Evolutionary conservation across 53 echinoderm and acorn worm genomes (phyloP).

Genomic region (Actinopyga echinites): DNA sequence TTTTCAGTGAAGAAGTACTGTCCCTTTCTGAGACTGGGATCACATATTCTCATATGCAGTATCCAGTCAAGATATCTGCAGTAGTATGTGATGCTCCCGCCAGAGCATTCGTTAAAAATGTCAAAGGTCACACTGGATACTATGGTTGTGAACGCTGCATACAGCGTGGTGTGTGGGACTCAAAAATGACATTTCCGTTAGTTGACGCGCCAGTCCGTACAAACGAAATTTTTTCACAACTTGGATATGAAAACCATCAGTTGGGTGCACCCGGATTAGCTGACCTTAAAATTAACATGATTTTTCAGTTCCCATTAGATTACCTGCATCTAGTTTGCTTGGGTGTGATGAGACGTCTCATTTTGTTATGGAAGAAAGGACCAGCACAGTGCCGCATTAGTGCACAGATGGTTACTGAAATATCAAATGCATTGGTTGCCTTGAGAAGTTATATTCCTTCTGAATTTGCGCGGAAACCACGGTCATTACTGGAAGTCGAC

Average conservation of each 20-base stretch:
- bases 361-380: too few species aligned
- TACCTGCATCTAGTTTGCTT: too few species aligned
- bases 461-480: constrained; percentile 24
- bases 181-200: neutral
- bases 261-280: neutral
- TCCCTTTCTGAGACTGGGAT: neutral
- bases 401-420: too few species aligned
- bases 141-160: constrained; percentile 47
- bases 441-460: neutral
- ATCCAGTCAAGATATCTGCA: constrained; percentile 18
- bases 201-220: neutral
- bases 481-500: constrained; percentile 30
- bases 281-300: neutral
- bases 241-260: neutral
- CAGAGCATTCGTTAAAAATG: constrained; percentile 39
- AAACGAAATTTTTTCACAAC: too few species aligned
- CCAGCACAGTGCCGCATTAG: too few species aligned
- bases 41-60: neutral
- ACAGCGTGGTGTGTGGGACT: neutral
- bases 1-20: neutral
- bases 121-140: constrained; percentile 53
- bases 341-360: too few species aligned
- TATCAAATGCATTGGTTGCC: too few species aligned
- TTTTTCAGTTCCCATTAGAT: too few species aligned
- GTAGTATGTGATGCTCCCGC: constrained; percentile 64